Conservation (phyloP, 2,113 vertebrate genomes). For the Micromys minutus region DNA sequence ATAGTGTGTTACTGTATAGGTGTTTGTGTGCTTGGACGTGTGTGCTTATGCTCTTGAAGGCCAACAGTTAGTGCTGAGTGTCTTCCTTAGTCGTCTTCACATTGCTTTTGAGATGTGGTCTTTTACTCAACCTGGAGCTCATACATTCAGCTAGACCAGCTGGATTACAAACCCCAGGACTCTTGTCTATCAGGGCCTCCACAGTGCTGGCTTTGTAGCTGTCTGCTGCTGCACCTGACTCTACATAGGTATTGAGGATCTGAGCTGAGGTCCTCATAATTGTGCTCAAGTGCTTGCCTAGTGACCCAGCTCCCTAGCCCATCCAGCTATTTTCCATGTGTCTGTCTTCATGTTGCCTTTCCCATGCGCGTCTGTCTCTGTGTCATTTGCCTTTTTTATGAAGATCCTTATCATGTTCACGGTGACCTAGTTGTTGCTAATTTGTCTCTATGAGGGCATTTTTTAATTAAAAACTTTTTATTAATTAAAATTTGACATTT, state of each 20-base stretch:
- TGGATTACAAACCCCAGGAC: no score
- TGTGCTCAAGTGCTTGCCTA: no score
- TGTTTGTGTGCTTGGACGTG: neutral
- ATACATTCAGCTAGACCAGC: neutral
- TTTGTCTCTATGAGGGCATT: neutral
- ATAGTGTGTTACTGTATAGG: neutral
- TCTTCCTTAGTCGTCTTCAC: neutral
- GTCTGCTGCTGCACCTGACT: neutral
- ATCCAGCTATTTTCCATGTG: neutral
- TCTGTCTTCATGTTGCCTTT: neutral
- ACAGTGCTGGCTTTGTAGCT: neutral
- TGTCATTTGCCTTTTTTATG: neutral
- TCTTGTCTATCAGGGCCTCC: neutral
- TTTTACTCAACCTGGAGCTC: neutral
- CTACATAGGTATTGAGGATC: neutral
- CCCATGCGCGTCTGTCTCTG: neutral
- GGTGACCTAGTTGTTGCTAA: neutral
- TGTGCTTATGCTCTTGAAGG: neutral
- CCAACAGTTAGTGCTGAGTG: neutral
- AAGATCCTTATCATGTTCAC: neutral
- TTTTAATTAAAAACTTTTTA: neutral
- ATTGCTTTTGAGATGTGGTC: neutral
- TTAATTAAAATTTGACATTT: neutral
- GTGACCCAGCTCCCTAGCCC: no score
- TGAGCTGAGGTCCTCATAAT: no score